Evolutionary conservation across 2,888 invertebrate species (phyloP).

Genomic region (Mycalesis mineus): DNA sequence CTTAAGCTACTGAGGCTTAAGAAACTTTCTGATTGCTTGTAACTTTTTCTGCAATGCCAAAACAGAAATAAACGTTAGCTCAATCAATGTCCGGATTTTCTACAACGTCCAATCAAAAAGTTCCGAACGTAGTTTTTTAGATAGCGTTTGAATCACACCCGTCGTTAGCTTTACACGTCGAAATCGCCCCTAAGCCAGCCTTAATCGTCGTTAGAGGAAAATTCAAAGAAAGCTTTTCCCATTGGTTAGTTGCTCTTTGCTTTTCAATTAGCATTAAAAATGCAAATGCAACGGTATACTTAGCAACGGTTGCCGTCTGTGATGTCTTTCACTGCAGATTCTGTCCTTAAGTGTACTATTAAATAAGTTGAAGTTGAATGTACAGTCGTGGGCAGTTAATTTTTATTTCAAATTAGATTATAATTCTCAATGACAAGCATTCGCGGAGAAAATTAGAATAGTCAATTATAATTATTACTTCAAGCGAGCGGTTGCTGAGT

Average conservation of each 20-base stretch:
- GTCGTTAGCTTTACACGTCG: constrained; percentile 2
- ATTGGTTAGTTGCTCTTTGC: constrained; percentile 1
- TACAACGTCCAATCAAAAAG: neutral
- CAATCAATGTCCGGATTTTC: neutral
- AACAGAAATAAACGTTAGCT: neutral
- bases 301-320: neutral
- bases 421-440: too few species aligned
- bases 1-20: too few species aligned
- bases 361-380: too few species aligned
- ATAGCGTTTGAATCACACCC: neutral
- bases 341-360: too few species aligned
- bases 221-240: neutral
- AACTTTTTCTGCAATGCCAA: neutral
- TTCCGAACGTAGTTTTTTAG: neutral
- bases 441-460: too few species aligned
- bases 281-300: neutral
- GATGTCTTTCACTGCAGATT: neutral
- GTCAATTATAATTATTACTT: too few species aligned
- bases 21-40: too few species aligned
- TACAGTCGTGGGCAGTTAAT: too few species aligned
- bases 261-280: constrained; percentile 7
- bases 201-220: constrained; percentile 1
- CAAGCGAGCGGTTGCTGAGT: too few species aligned
- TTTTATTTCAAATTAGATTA: too few species aligned
- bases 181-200: neutral